A percentile compares a stretch with the other conserved stretches of the same genome.
These are phyloP conservation scores for Hypotaenidia philippensis DNA, from an alignment of 2,797 vertebrate species.

Conservation along the genomic window DNA sequence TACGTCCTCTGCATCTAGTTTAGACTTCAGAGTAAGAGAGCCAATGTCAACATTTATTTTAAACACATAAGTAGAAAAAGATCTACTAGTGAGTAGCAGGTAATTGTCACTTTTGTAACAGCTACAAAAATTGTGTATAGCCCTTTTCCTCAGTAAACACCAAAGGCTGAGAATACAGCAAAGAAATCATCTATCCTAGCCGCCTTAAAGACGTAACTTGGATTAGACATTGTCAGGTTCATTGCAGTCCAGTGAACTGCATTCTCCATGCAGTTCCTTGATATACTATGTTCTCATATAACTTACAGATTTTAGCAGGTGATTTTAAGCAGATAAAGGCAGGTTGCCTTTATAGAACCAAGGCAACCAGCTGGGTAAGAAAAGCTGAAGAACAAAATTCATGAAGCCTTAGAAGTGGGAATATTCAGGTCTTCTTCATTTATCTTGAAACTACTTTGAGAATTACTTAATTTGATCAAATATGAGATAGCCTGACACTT, in stretches of 20 bases:
- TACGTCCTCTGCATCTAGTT: not conserved
- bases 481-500: not conserved
- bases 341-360: too few species aligned
- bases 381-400: not conserved
- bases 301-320: not conserved
- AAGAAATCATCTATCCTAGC: not conserved
- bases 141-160: not conserved
- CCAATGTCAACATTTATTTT: slow-evolving; percentile 29
- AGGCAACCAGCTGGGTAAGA: not conserved
- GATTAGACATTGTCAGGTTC: not conserved
- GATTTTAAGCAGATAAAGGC: too few species aligned
- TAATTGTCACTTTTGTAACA: not conserved
- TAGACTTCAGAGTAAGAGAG: not conserved
- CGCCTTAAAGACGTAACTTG: not conserved
- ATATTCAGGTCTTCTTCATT: not conserved
- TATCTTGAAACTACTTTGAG: not conserved
- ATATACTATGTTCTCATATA: not conserved
- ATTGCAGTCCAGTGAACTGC: not conserved
- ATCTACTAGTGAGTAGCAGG: not conserved
- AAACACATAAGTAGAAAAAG: not conserved
- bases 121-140: not conserved
- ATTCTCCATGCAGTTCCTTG: not conserved
- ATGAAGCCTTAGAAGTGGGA: not conserved
- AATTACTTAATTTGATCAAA: not conserved
- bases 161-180: not conserved